Evolutionary conservation across 2,113 vertebrate genomes (phyloP).

Genomic region (Ancistrus triradiatus): DNA sequence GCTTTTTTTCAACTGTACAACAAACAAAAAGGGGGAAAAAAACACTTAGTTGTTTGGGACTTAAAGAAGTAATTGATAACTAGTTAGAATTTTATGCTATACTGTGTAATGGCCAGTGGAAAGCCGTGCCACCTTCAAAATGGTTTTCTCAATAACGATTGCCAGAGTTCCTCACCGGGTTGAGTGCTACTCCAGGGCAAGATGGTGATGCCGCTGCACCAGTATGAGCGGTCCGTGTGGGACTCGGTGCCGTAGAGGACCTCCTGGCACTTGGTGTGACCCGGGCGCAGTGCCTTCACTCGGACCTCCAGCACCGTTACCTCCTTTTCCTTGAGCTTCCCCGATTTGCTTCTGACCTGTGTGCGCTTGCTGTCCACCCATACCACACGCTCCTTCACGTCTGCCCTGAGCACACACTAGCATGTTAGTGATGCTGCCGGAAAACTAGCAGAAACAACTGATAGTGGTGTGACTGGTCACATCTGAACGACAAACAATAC

Average conservation of each 20-base stretch:
- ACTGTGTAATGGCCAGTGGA: no score
- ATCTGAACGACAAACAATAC: no score
- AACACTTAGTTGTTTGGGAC: neutral
- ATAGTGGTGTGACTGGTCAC: no score
- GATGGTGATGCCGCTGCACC: conserved; percentile 60
- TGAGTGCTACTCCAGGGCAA: conserved; percentile 63
- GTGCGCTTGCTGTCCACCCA: conserved; percentile 71
- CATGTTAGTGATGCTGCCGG: no score
- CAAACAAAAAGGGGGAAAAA: conserved; percentile 1
- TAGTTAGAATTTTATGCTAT: no score
- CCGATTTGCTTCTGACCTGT: conserved; percentile 61
- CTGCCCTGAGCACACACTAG: conserved; percentile 62
- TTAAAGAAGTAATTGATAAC: no score
- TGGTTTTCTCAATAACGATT: no score
- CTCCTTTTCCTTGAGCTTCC: conserved; percentile 71
- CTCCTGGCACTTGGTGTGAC: conserved; percentile 63
- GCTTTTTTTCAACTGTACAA: conserved; percentile 31
- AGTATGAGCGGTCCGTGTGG: conserved; percentile 68
- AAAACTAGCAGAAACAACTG: no score
- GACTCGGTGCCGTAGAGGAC: conserved; percentile 69
- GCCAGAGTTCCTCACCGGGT: conserved; percentile 36
- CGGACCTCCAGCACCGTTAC: conserved; percentile 66
- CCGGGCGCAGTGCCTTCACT: conserved; percentile 66
- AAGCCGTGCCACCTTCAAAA: neutral
- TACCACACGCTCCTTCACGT: conserved; percentile 68